Evolutionary conservation across 2,797 vertebrate species (phyloP), one percentile per base, ranked within the genome.

Genomic region (Hydrolagus colliei): DNA sequence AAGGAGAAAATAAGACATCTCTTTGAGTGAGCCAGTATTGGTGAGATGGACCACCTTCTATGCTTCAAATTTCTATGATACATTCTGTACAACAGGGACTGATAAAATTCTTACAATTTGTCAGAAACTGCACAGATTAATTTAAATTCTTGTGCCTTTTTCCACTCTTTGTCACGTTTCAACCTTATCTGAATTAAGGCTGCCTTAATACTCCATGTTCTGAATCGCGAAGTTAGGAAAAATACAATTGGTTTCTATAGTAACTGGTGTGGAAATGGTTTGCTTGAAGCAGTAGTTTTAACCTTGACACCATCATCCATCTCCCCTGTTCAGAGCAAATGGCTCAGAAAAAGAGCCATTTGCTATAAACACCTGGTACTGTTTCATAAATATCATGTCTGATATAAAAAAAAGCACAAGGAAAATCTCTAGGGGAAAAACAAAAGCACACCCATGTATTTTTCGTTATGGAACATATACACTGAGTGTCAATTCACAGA

Each of bases 191-290:
- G 32, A 67, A 82, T 27, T 35, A 82, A 82, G 27, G 10, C 62
- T 82, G 22, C 27, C 18, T 82, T 32, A 82, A 65, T 22, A 32
- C 18, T 16, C 35, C 78, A 67, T 27, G 63, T 16, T 27, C 63
- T 35, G 78, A 82, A 68, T 82, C 67, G 65, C 63, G 18, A 20
- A 77, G 35, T 62, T 10, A 16, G 7, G 52, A 10, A 82, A 67
- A 75, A 59, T 22, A 89, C 87, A 87, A 80, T 79, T 87, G 35
- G 88, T 89, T 90, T 88, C 88, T 88, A 88, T 88, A 87, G 89
- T 88, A 90, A 90, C 74, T 88, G 87, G 74, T 27, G 71, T 73
- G 86, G 73, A 87, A 89, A 86, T 59, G 20, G 71, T 86, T 68
- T 87, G 87, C 73, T 79, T 86, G 77, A 87, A 78, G 80, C 87